phyloP scores from a whole-genome alignment of 2,888 invertebrate species.

The Tenthredo amoena region DNA sequence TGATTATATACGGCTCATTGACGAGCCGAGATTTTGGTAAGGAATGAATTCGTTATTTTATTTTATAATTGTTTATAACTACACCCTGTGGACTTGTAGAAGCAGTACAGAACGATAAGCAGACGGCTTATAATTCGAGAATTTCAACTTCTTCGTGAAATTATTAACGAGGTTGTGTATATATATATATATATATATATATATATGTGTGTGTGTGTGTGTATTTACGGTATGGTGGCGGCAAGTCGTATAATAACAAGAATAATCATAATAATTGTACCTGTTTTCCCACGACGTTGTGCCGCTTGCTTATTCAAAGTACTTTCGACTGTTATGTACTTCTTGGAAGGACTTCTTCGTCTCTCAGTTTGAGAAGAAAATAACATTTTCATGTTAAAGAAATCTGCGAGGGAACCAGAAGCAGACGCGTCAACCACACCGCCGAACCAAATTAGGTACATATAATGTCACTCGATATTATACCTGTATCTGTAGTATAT shows the following conservation, averaged over 20 bases:
- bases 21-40: not conserved
- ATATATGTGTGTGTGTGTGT: too few relatives aligned
- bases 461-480: not conserved
- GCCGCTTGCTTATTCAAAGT: constrained; percentile 37
- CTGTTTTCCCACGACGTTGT: constrained; percentile 27
- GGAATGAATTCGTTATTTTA: not conserved
- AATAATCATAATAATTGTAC: constrained; percentile 36
- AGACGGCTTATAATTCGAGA: constrained; percentile 5
- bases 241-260: constrained; percentile 32
- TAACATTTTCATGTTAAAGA: not conserved
- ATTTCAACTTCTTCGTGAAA: constrained; percentile 24
- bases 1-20: not conserved
- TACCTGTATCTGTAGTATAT: not conserved
- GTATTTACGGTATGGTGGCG: not conserved
- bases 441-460: not conserved
- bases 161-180: constrained; percentile 26
- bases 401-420: not conserved
- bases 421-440: not conserved
- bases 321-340: constrained; percentile 33
- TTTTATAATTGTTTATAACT: not conserved
- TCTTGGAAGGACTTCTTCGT: not conserved
- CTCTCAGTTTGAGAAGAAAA: not conserved
- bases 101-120: not conserved
- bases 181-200: not conserved
- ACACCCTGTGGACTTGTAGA: not conserved